Base-by-base conservation (phyloP, 2,113 vertebrate species). In the Salvelinus namaycush region DNA sequence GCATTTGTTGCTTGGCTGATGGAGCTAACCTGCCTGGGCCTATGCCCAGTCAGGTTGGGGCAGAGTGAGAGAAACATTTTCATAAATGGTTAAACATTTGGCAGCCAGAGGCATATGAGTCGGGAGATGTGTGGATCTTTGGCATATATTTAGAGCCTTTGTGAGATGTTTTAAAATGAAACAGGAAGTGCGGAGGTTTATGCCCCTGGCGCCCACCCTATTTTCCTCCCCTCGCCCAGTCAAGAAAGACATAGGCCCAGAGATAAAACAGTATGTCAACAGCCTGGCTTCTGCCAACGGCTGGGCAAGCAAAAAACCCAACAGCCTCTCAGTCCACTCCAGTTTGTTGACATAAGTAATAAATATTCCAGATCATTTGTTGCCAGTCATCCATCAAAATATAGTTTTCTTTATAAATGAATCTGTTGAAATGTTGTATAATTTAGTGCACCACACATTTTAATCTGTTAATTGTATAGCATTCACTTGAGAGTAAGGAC, bases 151-250 rank as follows among this genome's bases (percentile, higher is more conserved):
- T 92, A 91, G 89, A 87, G 83, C 81, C 85, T 90, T 90, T 90
- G 92, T 89, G 80, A 90, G 76, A 91, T 87, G 86, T 87, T 92
- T 90, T 79, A 84, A 91, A 91, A 87, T 87, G 87, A 91, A 91
- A 87, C 89, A 91, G 90, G 92, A 93, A 91, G 88, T 80, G 73
- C 83, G 87, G 84, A 91, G 82, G 81, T 89, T 89, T 89, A 87
- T 87, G 82, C 79, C 78, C 71, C 14, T 83, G 85, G 83, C 78
- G 70, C 86, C 39, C 39, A 44, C 39, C 39, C 76, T 62, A 79
- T 90, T 85, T 84, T 85, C 82, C 76, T 67, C 13, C 39, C 27
- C 68, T 5, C 14, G 13, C 51, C 11, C 27, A 66, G 82, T 80
- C 72, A 78, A 85, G 79, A 81, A 70, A 84, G 81, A 84, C 78